phyloP scores from a whole-genome alignment of 2,888 invertebrate genomes.

The Nemurella pictetii region DNA sequence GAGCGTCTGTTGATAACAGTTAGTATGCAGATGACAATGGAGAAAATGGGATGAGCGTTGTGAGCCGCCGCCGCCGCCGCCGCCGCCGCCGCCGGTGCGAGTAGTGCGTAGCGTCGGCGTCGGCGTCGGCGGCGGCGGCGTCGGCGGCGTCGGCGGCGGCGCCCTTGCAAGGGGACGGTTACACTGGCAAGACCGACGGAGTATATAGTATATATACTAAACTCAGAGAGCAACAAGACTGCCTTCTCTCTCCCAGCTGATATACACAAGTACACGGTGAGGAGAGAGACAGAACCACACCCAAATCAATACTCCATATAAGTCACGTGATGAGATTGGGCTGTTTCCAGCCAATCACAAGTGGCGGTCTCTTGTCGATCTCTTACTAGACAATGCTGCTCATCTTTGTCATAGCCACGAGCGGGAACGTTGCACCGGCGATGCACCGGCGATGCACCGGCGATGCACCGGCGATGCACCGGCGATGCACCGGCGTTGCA shows the following conservation, averaged over 20 bases:
- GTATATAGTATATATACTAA: neutral
- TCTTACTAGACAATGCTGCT: neutral
- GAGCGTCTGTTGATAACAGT: neutral
- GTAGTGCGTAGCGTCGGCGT: neutral
- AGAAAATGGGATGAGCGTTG: neutral
- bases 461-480: neutral
- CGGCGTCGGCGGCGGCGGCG: neutral
- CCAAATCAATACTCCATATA: constrained; percentile 34
- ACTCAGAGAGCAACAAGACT: neutral
- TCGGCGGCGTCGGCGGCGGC: neutral
- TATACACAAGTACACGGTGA: constrained; percentile 3
- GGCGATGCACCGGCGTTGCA: neutral
- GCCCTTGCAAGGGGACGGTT: neutral
- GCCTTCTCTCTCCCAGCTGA: neutral
- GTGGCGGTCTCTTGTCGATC: neutral
- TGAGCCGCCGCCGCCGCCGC: neutral
- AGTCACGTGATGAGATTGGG: constrained; percentile 26
- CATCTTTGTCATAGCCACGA: neutral
- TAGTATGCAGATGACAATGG: neutral
- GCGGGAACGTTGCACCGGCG: neutral
- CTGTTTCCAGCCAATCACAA: constrained; percentile 6
- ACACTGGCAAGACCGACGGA: neutral
- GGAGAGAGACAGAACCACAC: constrained; percentile 29
- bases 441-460: neutral
- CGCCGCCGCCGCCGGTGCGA: neutral